Conservation (phyloP, 2,888 invertebrate species). For the Drosophila putrida region DNA sequence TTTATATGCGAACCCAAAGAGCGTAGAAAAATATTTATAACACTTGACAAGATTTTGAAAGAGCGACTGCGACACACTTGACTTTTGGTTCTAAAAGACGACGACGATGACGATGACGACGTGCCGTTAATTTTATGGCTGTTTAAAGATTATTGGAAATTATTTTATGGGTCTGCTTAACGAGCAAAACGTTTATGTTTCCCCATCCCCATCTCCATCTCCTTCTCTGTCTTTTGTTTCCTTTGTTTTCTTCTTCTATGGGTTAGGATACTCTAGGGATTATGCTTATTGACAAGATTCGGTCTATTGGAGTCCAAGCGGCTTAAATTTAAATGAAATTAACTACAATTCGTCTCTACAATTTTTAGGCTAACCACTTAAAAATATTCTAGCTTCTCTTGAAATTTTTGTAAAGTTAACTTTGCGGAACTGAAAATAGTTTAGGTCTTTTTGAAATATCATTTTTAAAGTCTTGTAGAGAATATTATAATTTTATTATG, state of each 20-base stretch:
- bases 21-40: conserved; percentile 77
- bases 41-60: conserved; percentile 76
- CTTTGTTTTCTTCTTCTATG: not conserved
- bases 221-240: conserved; percentile 3
- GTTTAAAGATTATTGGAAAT: conserved; percentile 81
- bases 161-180: conserved; percentile 74
- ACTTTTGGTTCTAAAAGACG: conserved; percentile 43
- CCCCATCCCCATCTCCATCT: not conserved
- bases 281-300: conserved; percentile 10
- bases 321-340: not conserved
- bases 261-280: conserved; percentile 5
- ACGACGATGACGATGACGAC: conserved; percentile 50
- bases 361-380: not conserved
- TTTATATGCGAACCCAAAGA: conserved; percentile 36
- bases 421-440: too few relatives aligned
- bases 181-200: conserved; percentile 64
- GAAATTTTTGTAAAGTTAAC: too few relatives aligned
- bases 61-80: conserved; percentile 55
- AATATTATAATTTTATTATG: too few relatives aligned
- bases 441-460: too few relatives aligned
- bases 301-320: conserved; percentile 2
- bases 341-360: not conserved
- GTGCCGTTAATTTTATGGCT: conserved; percentile 78
- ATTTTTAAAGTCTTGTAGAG: too few relatives aligned
- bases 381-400: too few relatives aligned